Base-by-base conservation (phyloP, 2,113 vertebrate species). In the Rhinoptilus africanus region DNA sequence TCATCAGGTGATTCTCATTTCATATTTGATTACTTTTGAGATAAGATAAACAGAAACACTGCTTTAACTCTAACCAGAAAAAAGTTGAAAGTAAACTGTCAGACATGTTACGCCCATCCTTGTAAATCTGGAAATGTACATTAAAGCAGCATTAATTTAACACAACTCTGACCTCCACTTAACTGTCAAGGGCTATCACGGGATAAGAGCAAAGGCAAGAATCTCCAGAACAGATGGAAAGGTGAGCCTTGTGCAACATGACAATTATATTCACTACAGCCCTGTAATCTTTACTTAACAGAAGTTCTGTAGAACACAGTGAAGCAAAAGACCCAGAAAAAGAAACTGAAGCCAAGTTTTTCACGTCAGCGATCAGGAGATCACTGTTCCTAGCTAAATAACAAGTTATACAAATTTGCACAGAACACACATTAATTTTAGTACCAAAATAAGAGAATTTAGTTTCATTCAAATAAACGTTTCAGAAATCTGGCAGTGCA, bases 1-100 rank as follows among this genome's bases (percentile, higher is more conserved):
- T 73, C 74, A 62, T 91, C n/a, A 95, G 18, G 51, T 75, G 78
- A 92, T 17, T 89, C 57, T 73, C 74, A 62, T 91, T 95, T 88
- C 62, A 35, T 53, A 78, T 17, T 37, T 10, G 32, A 92, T 51
- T 73, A 45, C 28, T 75, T 60, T 43, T 4, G 8, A 82, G 75
- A 85, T 86, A 94, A 89, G 27, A 89, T 32, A 91, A 88, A 86
- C 51, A 91, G 15, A 86, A 16, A 34, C 37, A 9, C 2, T 53
- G 51, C 57, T 75, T 91, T 84, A 45, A 69, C 39, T 92, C 50
- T 63, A 69, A 75, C 10, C 11, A 71, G 60, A 24, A 64, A 54
- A 62, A 62, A 34, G 3, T 37, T 71, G 56, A 43, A 87, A 85
- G 45, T 24, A 63, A 87, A 63, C 5, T 19, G 2, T 37, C 16